Evolutionary conservation across 2,113 vertebrate species (phyloP).

Genomic region (sheep (Ovis aries)): DNA sequence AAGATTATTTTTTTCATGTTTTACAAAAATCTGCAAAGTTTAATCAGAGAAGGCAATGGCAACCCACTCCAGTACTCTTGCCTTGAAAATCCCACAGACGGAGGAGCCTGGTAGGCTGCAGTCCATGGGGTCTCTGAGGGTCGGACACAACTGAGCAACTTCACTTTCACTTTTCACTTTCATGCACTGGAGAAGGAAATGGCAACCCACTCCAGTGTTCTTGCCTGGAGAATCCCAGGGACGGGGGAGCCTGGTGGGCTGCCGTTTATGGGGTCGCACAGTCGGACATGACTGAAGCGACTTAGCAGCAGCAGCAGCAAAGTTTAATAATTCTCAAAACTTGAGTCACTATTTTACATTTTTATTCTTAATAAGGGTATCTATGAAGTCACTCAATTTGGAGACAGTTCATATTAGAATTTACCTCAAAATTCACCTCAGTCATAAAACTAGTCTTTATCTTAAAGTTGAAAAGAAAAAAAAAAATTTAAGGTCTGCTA

Average conservation of each 20-base stretch:
- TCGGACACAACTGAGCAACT: not conserved
- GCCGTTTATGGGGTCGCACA: not conserved
- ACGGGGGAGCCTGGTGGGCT: not conserved
- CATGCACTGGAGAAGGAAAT: not conserved
- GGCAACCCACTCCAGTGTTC: not conserved
- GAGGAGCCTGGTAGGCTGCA: not conserved
- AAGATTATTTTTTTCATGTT: not conserved
- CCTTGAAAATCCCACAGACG: not conserved
- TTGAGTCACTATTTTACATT: not conserved
- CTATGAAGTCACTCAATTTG: not conserved
- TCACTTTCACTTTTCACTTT: not conserved
- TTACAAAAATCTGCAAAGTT: not conserved
- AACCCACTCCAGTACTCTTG: not conserved
- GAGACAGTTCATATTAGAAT: not conserved
- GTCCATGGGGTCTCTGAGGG: too few species aligned
- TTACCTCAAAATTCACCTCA: not conserved
- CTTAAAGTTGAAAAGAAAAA: not conserved
- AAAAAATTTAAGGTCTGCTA: conserved; percentile 42
- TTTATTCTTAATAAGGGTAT: not conserved
- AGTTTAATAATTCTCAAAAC: conserved; percentile 8
- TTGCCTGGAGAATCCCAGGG: not conserved
- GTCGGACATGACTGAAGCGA: not conserved
- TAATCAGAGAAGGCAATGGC: not conserved
- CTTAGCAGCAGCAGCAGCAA: not conserved
- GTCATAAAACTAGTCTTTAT: not conserved